Conservation (phyloP, 2,797 vertebrate genomes). For the Antrozous pallidus region DNA sequence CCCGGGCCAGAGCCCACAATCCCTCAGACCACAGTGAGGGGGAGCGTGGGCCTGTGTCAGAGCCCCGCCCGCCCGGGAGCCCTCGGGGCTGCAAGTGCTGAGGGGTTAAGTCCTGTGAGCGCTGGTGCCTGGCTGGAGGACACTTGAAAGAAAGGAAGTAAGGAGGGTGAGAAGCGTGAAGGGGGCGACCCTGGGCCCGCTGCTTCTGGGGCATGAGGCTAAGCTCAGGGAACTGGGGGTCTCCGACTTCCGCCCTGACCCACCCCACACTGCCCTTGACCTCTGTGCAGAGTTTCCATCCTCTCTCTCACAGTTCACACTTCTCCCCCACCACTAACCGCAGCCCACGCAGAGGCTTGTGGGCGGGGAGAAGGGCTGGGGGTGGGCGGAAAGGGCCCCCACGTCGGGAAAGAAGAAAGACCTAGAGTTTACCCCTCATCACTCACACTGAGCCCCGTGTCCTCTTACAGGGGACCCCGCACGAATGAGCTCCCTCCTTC, state of each 20-base stretch:
- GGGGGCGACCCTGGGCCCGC: conserved; percentile 52
- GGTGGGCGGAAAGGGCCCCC: conserved; percentile 68
- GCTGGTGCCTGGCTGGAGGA: background rate
- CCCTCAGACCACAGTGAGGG: background rate
- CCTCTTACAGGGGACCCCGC: background rate
- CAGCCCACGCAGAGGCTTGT: conserved; percentile 78
- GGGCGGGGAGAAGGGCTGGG: conserved; percentile 64
- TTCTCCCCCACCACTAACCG: conserved; percentile 75
- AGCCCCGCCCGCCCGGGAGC: background rate
- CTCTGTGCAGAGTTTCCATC: conserved; percentile 78
- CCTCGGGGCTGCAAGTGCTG: background rate
- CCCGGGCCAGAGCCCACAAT: background rate
- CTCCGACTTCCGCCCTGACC: conserved; percentile 74
- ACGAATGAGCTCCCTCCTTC: background rate
- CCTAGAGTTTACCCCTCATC: background rate
- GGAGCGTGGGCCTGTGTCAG: background rate
- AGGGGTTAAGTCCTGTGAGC: conserved; percentile 48
- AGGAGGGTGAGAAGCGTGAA: conserved; percentile 69
- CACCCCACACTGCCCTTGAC: conserved; percentile 73
- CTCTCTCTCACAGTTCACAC: conserved; percentile 75
- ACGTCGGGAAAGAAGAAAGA: conserved; percentile 28
- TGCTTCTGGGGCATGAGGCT: conserved; percentile 61
- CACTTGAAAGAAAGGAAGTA: conserved; percentile 69
- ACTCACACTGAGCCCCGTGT: background rate
- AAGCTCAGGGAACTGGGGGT: conserved; percentile 56